phyloP scores from a whole-genome alignment of 2,888 invertebrate species.

The Zaprionus bogoriensis region DNA sequence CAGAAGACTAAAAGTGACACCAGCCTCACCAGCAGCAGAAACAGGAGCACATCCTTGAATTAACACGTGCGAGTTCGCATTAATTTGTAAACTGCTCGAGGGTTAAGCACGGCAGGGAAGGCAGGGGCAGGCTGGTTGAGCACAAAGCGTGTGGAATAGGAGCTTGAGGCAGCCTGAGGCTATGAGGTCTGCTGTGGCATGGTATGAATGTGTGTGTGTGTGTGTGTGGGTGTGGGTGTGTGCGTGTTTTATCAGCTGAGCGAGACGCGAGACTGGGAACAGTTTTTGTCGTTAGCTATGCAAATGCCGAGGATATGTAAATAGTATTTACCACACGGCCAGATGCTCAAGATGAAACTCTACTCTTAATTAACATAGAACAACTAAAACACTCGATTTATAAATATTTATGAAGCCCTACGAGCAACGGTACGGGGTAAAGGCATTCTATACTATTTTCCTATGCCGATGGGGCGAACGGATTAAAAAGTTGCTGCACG shows the following conservation, averaged over 20 bases:
- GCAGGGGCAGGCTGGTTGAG: not conserved
- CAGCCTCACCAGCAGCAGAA: constrained; percentile 18
- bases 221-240: not conserved
- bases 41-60: constrained; percentile 68
- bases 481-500: constrained; percentile 3
- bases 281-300: constrained; percentile 76
- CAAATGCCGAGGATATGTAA: constrained; percentile 68
- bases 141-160: no score
- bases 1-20: constrained; percentile 44
- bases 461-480: constrained; percentile 1
- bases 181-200: no score
- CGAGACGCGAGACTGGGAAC: not conserved
- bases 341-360: constrained; percentile 71
- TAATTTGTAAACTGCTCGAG: constrained; percentile 66
- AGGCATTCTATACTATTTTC: constrained; percentile 17
- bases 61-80: constrained; percentile 75
- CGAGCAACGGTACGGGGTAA: no score
- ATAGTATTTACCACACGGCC: constrained; percentile 74
- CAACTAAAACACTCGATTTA: constrained; percentile 66
- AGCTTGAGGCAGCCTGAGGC: no score
- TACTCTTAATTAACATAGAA: constrained; percentile 67
- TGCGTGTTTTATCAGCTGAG: constrained; percentile 19
- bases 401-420: constrained; percentile 65
- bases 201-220: not conserved
- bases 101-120: constrained; percentile 11